Evolutionary conservation across 2,797 vertebrate species (phyloP).

Genomic region (Otus scops): DNA sequence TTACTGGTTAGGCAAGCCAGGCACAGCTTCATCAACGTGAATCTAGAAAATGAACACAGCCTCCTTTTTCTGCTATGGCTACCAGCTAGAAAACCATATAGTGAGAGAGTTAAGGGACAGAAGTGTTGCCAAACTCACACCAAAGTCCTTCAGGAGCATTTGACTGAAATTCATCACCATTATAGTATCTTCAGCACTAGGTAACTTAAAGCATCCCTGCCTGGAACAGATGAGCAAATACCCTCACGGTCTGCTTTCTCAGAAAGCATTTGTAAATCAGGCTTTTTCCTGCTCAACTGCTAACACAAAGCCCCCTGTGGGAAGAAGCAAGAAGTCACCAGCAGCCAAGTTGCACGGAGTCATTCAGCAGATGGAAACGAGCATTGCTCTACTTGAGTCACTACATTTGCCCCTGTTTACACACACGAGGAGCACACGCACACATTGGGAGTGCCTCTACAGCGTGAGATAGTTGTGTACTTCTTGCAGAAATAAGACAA

Average conservation of each 20-base stretch:
- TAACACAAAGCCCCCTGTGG: neutral
- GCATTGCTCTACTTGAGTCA: fast-evolving
- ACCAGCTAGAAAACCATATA: neutral
- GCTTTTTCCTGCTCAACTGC: neutral
- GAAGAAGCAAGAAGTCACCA: neutral
- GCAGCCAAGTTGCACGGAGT: fast-evolving
- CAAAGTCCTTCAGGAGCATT: neutral
- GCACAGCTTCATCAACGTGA: neutral
- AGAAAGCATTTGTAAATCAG: neutral
- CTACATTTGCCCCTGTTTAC: neutral
- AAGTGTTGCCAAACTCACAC: neutral
- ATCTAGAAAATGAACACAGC: neutral
- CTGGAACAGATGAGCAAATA: neutral
- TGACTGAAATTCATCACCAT: neutral
- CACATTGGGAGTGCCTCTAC: neutral
- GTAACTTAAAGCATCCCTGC: neutral
- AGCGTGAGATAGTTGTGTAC: fast-evolving
- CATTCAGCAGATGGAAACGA: neutral
- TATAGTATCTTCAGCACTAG: neutral
- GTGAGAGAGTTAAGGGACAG: neutral
- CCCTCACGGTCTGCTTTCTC: neutral
- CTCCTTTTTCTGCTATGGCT: neutral
- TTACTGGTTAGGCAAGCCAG: neutral
- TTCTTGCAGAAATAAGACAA: neutral
- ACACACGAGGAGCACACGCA: neutral